phyloP scores from a whole-genome alignment of 2,797 vertebrate species.

The Arnoldichthys spilopterus region DNA sequence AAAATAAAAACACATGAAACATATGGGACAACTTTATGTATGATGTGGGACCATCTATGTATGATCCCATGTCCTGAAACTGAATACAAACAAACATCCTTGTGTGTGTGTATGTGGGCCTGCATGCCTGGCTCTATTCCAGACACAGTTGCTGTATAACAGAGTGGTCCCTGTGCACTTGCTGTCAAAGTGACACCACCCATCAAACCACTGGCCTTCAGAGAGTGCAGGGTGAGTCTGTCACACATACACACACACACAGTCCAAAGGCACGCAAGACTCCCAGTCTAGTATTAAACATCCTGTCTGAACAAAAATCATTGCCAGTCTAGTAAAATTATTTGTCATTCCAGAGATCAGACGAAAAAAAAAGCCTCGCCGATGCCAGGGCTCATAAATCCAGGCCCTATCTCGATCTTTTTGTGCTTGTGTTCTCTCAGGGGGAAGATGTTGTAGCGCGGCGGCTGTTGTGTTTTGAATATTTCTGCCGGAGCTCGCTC shows the following conservation, averaged over 20 bases:
- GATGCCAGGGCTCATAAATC: constrained; percentile 37
- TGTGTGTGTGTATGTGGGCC: constrained; percentile 3
- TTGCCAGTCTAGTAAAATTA: constrained; percentile 35
- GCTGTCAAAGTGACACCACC: constrained; percentile 32
- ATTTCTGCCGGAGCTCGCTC: constrained; percentile 22
- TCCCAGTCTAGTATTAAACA: constrained; percentile 11
- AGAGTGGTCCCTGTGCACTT: constrained; percentile 16
- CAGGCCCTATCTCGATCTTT: constrained; percentile 30
- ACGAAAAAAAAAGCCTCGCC: constrained; percentile 15
- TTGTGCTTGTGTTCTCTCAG: constrained; percentile 1
- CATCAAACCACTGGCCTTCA: constrained; percentile 34
- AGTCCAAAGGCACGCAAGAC: neutral
- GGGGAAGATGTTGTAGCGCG: constrained; percentile 10
- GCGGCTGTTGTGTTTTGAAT: constrained; percentile 8
- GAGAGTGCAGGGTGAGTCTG: constrained; percentile 25
- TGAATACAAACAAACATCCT: no score
- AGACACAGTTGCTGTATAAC: constrained; percentile 16
- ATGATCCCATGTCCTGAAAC: no score
- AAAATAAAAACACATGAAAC: no score
- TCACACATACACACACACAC: constrained; percentile 28
- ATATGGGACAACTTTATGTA: no score
- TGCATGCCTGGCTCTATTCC: neutral
- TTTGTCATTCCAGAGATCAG: constrained; percentile 41
- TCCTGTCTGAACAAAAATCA: constrained; percentile 39
- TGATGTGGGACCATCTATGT: no score